These are phyloP conservation scores for Hiodon tergisus DNA, from an alignment of 2,113 vertebrate species.

Conservation along the genomic window DNA sequence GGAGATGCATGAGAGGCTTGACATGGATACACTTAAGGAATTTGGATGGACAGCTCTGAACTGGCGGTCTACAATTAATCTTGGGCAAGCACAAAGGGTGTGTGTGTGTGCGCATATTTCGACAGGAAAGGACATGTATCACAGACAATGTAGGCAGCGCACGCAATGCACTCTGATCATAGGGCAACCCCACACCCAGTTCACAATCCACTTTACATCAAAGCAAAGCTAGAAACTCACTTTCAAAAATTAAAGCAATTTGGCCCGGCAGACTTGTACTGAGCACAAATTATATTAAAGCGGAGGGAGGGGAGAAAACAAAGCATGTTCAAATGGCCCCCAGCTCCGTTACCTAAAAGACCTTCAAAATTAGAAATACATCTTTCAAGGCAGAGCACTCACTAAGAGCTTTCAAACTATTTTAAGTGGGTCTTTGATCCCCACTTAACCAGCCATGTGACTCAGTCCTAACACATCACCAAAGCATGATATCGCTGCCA, in stretches of 20 bases:
- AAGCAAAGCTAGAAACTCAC: constrained; percentile 36
- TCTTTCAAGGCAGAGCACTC: constrained; percentile 18
- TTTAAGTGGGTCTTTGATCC: not conserved
- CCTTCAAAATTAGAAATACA: constrained; percentile 24
- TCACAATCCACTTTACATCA: constrained; percentile 40
- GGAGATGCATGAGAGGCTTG: not conserved
- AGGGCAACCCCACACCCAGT: constrained; percentile 47
- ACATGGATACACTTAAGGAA: no score
- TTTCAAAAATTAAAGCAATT: constrained; percentile 47
- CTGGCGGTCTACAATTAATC: not conserved
- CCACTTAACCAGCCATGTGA: not conserved
- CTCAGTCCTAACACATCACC: not conserved
- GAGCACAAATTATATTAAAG: constrained; percentile 29
- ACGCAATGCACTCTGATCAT: constrained; percentile 36
- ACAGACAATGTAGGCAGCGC: constrained; percentile 32
- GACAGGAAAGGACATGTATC: constrained; percentile 30
- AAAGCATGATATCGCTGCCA: no score
- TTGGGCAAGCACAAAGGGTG: no score
- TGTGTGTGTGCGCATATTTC: no score
- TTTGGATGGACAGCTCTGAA: not conserved
- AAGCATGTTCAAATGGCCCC: constrained; percentile 35
- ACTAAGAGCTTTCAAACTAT: not conserved
- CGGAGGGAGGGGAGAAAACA: constrained; percentile 23
- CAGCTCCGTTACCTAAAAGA: constrained; percentile 38
- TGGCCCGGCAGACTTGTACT: constrained; percentile 31